Base-by-base conservation (phyloP, 2,888 invertebrate genomes). In the Acanthopleura granulata region DNA sequence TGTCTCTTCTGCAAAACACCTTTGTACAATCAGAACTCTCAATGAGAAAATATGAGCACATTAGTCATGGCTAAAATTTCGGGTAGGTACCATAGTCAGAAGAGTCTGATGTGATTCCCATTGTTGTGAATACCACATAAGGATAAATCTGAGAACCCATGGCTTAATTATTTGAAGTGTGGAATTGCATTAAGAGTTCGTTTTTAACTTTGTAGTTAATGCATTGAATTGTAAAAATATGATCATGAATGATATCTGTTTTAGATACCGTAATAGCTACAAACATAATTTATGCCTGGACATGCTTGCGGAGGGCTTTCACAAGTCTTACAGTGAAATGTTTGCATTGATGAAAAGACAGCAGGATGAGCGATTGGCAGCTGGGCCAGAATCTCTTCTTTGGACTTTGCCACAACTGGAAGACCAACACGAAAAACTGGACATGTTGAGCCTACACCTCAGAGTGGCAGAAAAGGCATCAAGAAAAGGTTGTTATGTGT, bases 231-330 rank as follows among this genome's bases (percentile, higher is more conserved):
- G 3, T 40, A 40, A 40, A n/a, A n/a, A n/a, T n/a, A n/a, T n/a
- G n/a, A n/a, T n/a, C n/a, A n/a, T n/a, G n/a, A n/a, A 40, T 9
- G 4, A 3, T 40, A 9, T 40, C 40, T 40, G 3, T n/a, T 57
- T 3, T 80, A 89, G 88, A 66, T 89, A 86, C 80, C 83, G 89
- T 61, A 87, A 90, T 76, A 81, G 88, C 40, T 90, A 87, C 80
- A 89, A 88, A 79, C 90, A 90, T 82, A 89, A 85, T 62, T 81
- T 90, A 49, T 90, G 89, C 79, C 80, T 90, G 76, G 89, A 90
- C 74, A 89, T 90, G 87, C 81, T 90, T 75, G 84, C 86, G 77
- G 87, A 86, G 57, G 90, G 90, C 29, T 90, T 82, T 78, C 90
- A 90, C 81, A 79, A 85, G 77, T 87, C 89, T 57, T 90, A 89